Conservation (phyloP, 2,113 vertebrate species). For the Daubentonia madagascariensis region DNA sequence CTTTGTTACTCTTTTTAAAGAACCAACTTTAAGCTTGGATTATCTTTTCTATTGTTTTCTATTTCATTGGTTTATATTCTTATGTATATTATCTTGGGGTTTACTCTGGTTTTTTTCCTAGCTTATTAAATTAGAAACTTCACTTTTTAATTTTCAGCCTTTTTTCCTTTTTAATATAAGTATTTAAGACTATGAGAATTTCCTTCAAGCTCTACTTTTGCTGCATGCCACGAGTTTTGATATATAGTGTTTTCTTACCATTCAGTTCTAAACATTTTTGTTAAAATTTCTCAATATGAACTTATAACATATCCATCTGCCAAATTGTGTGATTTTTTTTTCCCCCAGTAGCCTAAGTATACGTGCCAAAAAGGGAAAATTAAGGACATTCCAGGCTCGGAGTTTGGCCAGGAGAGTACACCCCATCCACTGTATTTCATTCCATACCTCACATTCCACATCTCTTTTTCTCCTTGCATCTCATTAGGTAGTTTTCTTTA, state of each 20-base stretch:
- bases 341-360: background rate
- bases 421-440: background rate
- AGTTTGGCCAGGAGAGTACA: background rate
- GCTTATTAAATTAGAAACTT: conserved; percentile 15
- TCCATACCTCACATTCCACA: background rate
- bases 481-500: background rate
- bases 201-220: background rate
- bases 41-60: background rate
- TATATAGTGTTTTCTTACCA: background rate
- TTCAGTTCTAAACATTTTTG: background rate
- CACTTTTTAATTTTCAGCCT: background rate
- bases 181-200: background rate
- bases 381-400: background rate
- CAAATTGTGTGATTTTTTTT: background rate
- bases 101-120: background rate
- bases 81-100: background rate
- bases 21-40: background rate
- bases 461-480: background rate
- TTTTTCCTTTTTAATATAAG: background rate
- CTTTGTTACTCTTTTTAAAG: conserved; percentile 10
- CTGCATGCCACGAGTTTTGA: background rate
- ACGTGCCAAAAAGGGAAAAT: background rate
- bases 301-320: background rate
- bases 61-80: background rate
- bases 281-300: background rate